Evolutionary conservation across 2,797 vertebrate species (phyloP), one percentile per base, ranked within the genome.

Genomic region (Tolypeutes matacus): DNA sequence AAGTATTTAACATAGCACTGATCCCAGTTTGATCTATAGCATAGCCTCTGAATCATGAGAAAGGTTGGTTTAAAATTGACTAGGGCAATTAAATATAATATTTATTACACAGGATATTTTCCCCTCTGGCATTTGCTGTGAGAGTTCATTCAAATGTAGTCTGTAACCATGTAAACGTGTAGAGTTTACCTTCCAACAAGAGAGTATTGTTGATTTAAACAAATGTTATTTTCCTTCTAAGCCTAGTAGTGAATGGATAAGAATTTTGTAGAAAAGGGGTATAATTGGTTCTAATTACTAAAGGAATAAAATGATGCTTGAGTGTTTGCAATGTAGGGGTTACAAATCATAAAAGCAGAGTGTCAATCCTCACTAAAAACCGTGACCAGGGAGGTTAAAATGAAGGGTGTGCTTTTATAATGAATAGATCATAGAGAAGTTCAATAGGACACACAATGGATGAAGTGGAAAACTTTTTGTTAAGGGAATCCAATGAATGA

Each of bases 141-240:
- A 92, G 31, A 25, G 3, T 85, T 0, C 29, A 91, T 95, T 95
- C 96, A 82, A 93, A 76, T 86, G 69, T 11, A 73, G 36, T 46
- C 78, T 91, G 11, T 36, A 81, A 85, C 65, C 39, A 51, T 36
- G 27, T 91, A 67, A 73, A 95, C 64, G 73, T 60, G 2, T 7
- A 46, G 20, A 39, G 42, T 87, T 25, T 89, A 31, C 27, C 56
- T 56, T 3, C 89, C 6, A 62, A 10, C 15, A 69, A 81, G 62
- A 96, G 3, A 69, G 11, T 49, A 78, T 4, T 49, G 36, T 65
- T 91, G 49, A 93, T 96, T 91, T 91, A 95, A 94, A 46, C 31
- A 36, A 14, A 29, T 72, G 0, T 72, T 91, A 27, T 77, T 31
- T 81, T 73, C 91, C 36, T 11, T 11, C 5, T 69, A 10, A 0